Conservation (phyloP, 2,113 vertebrate genomes). For the Lanius collurio region DNA sequence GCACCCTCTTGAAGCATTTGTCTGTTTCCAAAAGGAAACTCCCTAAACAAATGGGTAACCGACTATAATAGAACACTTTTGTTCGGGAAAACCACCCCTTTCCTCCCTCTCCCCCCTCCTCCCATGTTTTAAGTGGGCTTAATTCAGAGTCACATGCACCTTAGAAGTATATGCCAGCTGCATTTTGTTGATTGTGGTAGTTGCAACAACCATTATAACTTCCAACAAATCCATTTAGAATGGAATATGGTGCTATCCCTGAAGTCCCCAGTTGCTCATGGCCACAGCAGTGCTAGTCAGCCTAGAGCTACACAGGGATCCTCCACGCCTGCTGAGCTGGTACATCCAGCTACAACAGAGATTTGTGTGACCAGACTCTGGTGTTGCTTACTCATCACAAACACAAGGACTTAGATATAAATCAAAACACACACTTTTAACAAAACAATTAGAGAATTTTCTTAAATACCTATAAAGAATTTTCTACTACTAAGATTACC, state of each 20-base stretch:
- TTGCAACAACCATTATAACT: not conserved
- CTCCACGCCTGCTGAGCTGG: not conserved
- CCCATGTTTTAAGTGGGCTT: not conserved
- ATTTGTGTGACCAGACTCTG: not conserved
- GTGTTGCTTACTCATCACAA: not conserved
- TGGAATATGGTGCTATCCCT: not conserved
- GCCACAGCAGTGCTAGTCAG: not conserved
- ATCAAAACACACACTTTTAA: not conserved
- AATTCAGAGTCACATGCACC: not conserved
- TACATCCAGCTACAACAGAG: not conserved
- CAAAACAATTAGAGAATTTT: not conserved
- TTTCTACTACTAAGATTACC: not conserved
- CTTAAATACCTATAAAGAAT: not conserved
- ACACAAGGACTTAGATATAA: not conserved
- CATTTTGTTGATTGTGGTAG: rapidly evolving
- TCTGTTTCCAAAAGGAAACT: not conserved
- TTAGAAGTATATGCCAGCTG: not conserved
- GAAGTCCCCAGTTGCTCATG: not conserved
- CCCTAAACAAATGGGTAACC: not conserved
- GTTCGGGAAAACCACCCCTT: not conserved
- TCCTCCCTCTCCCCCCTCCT: not conserved
- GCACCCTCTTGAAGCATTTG: not conserved
- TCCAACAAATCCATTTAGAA: not conserved
- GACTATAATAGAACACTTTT: not conserved
- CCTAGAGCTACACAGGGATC: not conserved